Evolutionary conservation across 2,113 vertebrate species (phyloP), one percentile per base, ranked within the genome.

Genomic region (Chelonoidis abingdonii): DNA sequence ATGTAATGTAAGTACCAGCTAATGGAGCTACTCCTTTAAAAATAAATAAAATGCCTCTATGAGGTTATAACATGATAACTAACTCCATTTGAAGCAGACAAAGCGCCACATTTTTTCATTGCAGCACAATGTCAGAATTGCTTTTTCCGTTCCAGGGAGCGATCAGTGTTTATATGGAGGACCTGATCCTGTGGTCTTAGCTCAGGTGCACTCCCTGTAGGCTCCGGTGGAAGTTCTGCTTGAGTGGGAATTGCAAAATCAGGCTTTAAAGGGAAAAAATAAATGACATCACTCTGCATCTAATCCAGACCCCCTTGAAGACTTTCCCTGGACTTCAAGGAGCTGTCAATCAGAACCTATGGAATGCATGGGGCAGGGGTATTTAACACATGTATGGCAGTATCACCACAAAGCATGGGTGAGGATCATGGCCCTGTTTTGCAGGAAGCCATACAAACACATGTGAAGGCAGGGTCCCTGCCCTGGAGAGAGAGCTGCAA

Each of bases 241-340:
- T 65, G 86, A 75, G 87, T 52, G 89, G 93, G 94, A 89, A 96
- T 83, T 62, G 92, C 89, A 94, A 95, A 96, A 95, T 87, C 96
- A 93, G 31, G 54, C 87, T 84, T 84, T 53, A 88, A 79, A 80
- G 27, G 29, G 31, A 29, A 69, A 27, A 41, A 25, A 27, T 50
- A 24, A 53, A 86, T 38, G 29, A 29, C 41, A 11, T 72, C 35
- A 76, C 38, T 76, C 72, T 25, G 6, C 10, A 10, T 25, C 21
- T 76, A 25, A 44, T 41, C n/a, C 72, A 76, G 72, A 44, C 11
- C 72, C 72, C 9, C n/a, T 35, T 75, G 69, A 75, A 75, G 38
- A 75, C n/a, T 41, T 75, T 41, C 72, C 22, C 41, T 25, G 12
- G 24, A 76, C 72, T 76, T 69, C 72, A 75, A 41, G 19, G n/a